Evolutionary conservation across 2,797 vertebrate genomes (phyloP), one percentile per base, ranked within the genome.

Genomic region (Cygnus olor): DNA sequence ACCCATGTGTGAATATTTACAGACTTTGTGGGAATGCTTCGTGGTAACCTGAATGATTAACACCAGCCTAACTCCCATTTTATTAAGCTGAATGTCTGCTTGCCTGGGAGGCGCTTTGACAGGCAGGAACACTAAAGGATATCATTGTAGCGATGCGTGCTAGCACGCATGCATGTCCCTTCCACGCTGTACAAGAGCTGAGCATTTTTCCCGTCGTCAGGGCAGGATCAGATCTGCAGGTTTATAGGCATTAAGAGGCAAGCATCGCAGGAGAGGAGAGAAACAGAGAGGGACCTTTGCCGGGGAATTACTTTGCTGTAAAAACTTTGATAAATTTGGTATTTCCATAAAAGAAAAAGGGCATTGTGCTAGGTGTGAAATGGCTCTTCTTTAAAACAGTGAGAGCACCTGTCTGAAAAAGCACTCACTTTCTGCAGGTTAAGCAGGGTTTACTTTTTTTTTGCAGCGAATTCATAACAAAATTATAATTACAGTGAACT

Each of bases 1-100:
- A 49, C 72, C 20, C 24, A 64, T 66, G 80, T 77, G 79, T 14
- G 83, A 86, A 61, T 61, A 57, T 42, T 44, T 81, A 14, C 70
- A 32, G 83, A 81, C 64, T 68, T 65, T 30, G 81, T 85, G 95
- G 91, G 93, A 93, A 84, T 10, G 45, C 79, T 44, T 64, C 6
- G 19, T 63, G 8, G 44, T 53, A 40, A n/a, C 64, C 38, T 51
- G 9, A 44, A 51, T 9, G 34, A 58, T 40, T 53, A 56, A 84
- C 32, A 4, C 36, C 6, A 80, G 70, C 64, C 30, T 3, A 38
- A 30, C 5, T 10, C 60, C 47, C 58, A 1, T 73, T 77, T 77
- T 42, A 28, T 65, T 13, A 21, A 82, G 73, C 53, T 34, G 57
- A 24, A 71, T 38, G 77, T 49, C 66, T 68, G 68, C 53, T 32